A percentile compares a stretch with the other conserved stretches of the same genome.
phyloP scores from a whole-genome alignment of 2,888 invertebrate species.

The Volucella inflata region DNA sequence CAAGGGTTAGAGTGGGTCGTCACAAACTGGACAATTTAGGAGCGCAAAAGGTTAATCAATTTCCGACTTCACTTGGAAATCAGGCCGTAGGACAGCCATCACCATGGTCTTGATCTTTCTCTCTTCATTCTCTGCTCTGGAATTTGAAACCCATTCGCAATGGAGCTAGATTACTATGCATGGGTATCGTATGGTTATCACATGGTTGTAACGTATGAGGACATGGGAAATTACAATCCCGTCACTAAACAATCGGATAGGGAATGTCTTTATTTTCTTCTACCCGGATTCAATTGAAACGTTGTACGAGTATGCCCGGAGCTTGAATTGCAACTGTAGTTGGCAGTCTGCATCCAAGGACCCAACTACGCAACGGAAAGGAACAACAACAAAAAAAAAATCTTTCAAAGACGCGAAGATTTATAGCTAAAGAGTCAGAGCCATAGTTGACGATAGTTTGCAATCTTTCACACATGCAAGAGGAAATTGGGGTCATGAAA shows the following conservation, averaged over 20 bases:
- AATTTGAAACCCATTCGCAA: slow-evolving; percentile 20
- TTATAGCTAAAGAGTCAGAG: slow-evolving; percentile 64
- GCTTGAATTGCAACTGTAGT: no score
- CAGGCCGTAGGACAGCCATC: slow-evolving; percentile 35
- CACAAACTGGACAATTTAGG: slow-evolving; percentile 54
- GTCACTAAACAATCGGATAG: slow-evolving; percentile 26
- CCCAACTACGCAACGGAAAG: slow-evolving; percentile 1
- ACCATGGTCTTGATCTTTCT: no score
- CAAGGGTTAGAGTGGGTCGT: slow-evolving; percentile 8
- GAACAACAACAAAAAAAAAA: slow-evolving; percentile 18
- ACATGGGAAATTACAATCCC: slow-evolving; percentile 60
- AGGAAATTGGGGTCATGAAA: slow-evolving; percentile 68
- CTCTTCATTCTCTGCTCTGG: no score
- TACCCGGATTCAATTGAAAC: slow-evolving; percentile 57
- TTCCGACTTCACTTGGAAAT: slow-evolving; percentile 65
- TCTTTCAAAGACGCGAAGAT: slow-evolving; percentile 51
- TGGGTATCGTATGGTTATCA: not conserved
- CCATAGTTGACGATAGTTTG: slow-evolving; percentile 65
- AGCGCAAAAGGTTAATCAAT: slow-evolving; percentile 73
- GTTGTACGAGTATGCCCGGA: slow-evolving; percentile 32
- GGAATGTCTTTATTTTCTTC: slow-evolving; percentile 68
- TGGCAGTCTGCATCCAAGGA: slow-evolving; percentile 9
- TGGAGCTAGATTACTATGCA: not conserved
- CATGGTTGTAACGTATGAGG: slow-evolving; percentile 50
- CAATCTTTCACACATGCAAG: slow-evolving; percentile 62